Percentiles rank a stretch among this genome's conserved stretches.
phyloP scores from a whole-genome alignment of 2,113 vertebrate genomes.

The Mesocricetus auratus region DNA sequence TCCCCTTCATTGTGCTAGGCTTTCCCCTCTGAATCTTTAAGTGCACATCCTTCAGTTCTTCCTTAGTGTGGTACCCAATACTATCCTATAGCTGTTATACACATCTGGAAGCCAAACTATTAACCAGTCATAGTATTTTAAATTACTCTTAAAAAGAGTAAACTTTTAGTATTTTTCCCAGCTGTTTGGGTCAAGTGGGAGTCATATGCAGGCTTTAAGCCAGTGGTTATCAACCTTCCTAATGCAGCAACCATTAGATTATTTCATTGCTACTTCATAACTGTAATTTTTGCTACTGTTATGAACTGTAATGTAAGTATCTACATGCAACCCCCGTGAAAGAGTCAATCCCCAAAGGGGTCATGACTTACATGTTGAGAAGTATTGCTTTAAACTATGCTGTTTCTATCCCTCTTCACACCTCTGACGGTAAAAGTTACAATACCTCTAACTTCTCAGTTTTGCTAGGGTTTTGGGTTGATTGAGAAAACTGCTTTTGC shows the following conservation, averaged over 20 bases:
- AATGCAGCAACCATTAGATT: neutral
- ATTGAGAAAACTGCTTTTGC: conserved; percentile 39
- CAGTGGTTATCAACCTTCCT: neutral
- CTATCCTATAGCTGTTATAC: neutral
- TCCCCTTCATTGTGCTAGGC: neutral
- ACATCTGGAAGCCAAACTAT: conserved; percentile 48
- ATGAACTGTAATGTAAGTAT: neutral
- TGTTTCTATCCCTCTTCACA: neutral
- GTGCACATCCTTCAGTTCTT: conserved; percentile 32
- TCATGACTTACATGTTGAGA: neutral
- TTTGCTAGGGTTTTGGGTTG: conserved; percentile 42
- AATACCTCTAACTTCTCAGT: conserved; percentile 36
- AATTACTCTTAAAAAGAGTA: conserved; percentile 51
- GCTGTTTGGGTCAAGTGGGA: conserved; percentile 37
- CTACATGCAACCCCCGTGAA: neutral
- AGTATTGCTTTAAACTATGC: neutral
- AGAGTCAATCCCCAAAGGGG: neutral
- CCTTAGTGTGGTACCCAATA: neutral
- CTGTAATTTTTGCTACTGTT: neutral
- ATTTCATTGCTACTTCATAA: neutral
- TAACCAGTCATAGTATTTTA: neutral
- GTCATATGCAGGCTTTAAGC: neutral
- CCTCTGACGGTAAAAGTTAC: neutral
- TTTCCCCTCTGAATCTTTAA: conserved; percentile 37
- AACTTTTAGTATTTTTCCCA: conserved; percentile 27